Evolutionary conservation across 2,113 vertebrate species (phyloP).

Genomic region (Calypte anna): DNA sequence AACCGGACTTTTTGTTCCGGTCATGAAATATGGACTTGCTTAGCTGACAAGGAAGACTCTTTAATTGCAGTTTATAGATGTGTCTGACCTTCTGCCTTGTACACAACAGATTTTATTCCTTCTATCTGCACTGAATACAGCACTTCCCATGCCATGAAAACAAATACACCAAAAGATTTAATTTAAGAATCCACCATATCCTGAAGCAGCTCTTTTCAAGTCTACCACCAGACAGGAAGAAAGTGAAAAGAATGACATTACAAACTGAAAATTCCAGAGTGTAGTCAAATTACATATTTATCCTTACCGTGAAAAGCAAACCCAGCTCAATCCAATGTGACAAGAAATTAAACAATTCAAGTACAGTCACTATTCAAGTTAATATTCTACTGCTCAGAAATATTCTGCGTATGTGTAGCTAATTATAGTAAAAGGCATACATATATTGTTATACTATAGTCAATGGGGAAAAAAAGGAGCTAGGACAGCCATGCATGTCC

Average conservation of each 20-base stretch:
- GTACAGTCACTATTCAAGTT: not conserved
- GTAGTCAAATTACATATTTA: not conserved
- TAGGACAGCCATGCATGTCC: not conserved
- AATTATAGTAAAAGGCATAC: not conserved
- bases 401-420: not conserved
- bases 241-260: slow-evolving; percentile 17
- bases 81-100: not conserved
- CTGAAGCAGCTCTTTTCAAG: not conserved
- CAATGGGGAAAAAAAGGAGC: not conserved
- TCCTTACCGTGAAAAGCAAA: slow-evolving; percentile 2
- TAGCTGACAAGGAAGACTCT: slow-evolving; percentile 32
- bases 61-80: not conserved
- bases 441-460: not conserved
- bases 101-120: not conserved
- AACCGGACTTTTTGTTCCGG: not conserved
- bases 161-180: not conserved
- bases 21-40: not conserved
- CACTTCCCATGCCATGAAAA: not conserved
- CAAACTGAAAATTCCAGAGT: not conserved
- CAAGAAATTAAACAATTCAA: not conserved
- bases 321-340: not conserved
- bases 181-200: not conserved
- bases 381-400: not conserved
- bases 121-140: not conserved
- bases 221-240: slow-evolving; percentile 10